phyloP scores from a whole-genome alignment of 2,888 invertebrate genomes.

The Scaeva pyrastri region DNA sequence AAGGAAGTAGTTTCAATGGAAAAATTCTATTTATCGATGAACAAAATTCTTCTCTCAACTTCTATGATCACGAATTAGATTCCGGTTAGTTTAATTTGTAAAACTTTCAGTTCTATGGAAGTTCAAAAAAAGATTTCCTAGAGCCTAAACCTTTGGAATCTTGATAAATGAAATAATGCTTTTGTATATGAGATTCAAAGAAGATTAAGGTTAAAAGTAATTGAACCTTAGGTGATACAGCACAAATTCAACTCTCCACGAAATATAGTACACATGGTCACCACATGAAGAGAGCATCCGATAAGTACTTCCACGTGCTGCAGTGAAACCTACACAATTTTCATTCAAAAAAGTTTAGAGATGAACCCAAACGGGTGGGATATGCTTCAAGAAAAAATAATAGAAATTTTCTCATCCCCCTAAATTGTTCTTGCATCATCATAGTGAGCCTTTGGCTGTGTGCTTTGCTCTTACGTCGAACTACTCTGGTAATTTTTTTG shows the following conservation, averaged over 20 bases:
- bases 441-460: slow-evolving; percentile 45
- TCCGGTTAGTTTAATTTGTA: no score
- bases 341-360: slow-evolving; percentile 32
- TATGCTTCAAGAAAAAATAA: slow-evolving; percentile 13
- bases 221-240: no score
- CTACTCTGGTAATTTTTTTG: slow-evolving; percentile 14
- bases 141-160: no score
- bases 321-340: slow-evolving; percentile 35
- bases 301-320: slow-evolving; percentile 43
- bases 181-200: no score
- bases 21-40: no score
- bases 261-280: slow-evolving; percentile 1
- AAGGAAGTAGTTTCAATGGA: no score
- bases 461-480: slow-evolving; percentile 9
- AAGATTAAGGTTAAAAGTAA: no score
- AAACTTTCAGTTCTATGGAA: no score
- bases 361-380: background rate
- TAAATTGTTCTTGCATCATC: slow-evolving; percentile 34
- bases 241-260: background rate
- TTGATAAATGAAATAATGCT: no score
- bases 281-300: slow-evolving; percentile 16
- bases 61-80: no score
- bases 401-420: slow-evolving; percentile 27
- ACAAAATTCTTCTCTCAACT: no score
- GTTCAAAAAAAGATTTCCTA: no score